Evolutionary conservation across 2,113 vertebrate genomes (phyloP).

Genomic region (Psittacula cyanocephala): DNA sequence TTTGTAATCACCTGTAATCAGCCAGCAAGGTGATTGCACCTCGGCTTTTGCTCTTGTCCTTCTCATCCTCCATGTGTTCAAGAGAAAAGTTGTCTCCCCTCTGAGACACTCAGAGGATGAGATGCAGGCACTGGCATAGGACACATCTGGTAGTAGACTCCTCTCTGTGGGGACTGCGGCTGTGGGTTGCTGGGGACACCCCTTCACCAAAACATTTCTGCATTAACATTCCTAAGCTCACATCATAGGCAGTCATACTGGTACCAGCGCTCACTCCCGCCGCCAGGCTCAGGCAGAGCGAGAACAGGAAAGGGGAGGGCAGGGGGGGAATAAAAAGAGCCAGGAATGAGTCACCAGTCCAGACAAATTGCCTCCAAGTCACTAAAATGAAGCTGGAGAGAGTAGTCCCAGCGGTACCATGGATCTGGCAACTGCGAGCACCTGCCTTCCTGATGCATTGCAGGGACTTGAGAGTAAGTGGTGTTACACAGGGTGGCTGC

Average conservation of each 20-base stretch:
- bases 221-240: background rate
- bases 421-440: constrained; percentile 48
- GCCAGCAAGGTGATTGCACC: background rate
- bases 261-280: background rate
- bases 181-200: background rate
- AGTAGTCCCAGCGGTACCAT: constrained; percentile 2
- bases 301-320: constrained; percentile 12
- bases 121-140: background rate
- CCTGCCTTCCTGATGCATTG: constrained; percentile 62
- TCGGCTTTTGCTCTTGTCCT: background rate
- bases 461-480: constrained; percentile 6
- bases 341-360: constrained; percentile 63
- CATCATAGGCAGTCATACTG: background rate
- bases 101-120: background rate
- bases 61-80: background rate
- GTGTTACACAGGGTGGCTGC: background rate
- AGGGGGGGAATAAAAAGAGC: background rate
- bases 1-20: background rate
- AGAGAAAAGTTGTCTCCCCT: background rate
- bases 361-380: constrained; percentile 62
- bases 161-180: background rate
- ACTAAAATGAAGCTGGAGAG: constrained; percentile 60
- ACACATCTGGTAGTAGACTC: background rate
- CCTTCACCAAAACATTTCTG: background rate
- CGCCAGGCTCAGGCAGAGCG: background rate